Evolutionary conservation across 1,140 invertebrate genomes (phyloP).

Genomic region (Zaprionus ornatus): DNA sequence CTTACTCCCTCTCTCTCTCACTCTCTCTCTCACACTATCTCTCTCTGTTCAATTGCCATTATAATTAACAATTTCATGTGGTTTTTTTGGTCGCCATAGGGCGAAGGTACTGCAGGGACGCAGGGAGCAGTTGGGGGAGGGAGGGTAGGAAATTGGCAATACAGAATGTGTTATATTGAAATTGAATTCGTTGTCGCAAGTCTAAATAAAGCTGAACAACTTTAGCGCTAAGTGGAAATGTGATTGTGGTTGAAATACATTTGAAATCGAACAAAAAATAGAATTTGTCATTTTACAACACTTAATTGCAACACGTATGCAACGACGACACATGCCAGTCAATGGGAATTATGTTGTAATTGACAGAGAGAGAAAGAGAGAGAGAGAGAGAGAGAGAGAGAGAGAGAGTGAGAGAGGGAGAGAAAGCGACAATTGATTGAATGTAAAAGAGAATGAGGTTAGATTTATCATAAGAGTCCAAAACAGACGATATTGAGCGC

Average conservation of each 20-base stretch:
- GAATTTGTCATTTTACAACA: neutral
- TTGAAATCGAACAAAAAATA: neutral
- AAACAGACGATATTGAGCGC: neutral
- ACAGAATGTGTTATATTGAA: conserved; percentile 22
- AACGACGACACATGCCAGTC: neutral
- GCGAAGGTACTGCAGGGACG: neutral
- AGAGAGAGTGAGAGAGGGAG: neutral
- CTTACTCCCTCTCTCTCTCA: neutral
- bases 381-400: neutral
- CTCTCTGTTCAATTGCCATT: conserved; percentile 63
- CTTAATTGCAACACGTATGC: neutral
- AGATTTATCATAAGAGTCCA: neutral
- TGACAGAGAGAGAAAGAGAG: neutral
- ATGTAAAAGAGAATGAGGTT: neutral
- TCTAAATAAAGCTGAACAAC: neutral
- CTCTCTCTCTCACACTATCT: conserved; percentile 18
- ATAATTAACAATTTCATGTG: conserved; percentile 72
- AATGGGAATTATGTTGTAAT: neutral
- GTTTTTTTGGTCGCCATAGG: conserved; percentile 10
- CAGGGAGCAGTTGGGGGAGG: too few relatives aligned
- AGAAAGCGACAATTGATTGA: neutral
- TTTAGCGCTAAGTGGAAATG: conserved; percentile 33
- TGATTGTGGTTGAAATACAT: conserved; percentile 23
- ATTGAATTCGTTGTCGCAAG: conserved; percentile 17
- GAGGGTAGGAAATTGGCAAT: neutral